Percentiles rank a stretch among this genome's conserved stretches.
Conservation (phyloP, 2,113 vertebrate genomes). For the Cebus imitator region DNA sequence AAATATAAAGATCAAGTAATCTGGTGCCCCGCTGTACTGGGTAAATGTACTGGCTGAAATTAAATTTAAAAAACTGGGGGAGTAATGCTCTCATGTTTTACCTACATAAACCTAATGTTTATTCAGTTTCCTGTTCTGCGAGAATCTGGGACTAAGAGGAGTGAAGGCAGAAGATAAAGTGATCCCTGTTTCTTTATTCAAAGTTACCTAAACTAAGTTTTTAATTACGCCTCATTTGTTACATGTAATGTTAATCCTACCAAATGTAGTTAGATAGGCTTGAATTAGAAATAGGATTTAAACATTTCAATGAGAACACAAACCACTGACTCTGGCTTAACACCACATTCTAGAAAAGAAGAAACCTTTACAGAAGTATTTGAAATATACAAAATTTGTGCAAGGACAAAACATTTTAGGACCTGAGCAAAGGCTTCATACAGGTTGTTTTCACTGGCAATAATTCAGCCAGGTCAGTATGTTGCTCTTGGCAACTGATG, state of each 20-base stretch:
- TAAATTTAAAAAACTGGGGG: neutral
- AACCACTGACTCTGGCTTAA: constrained; percentile 49
- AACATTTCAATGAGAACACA: constrained; percentile 55
- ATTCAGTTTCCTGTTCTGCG: neutral
- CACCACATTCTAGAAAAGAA: neutral
- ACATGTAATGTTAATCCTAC: neutral
- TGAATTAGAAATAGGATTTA: neutral
- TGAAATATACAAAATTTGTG: constrained; percentile 81
- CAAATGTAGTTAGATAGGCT: neutral
- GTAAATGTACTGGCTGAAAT: neutral
- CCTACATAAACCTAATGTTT: constrained; percentile 15
- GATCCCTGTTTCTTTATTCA: neutral
- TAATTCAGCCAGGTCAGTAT: constrained; percentile 70
- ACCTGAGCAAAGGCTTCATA: constrained; percentile 86
- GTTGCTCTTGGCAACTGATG: constrained; percentile 73
- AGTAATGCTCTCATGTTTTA: neutral
- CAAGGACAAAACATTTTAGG: constrained; percentile 82
- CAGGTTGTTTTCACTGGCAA: constrained; percentile 39
- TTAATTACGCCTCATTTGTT: constrained; percentile 41
- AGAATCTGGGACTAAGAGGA: neutral
- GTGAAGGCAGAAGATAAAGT: neutral
- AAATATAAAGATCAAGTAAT: neutral
- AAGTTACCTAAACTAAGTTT: constrained; percentile 28
- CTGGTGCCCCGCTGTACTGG: neutral
- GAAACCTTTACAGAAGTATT: constrained; percentile 76